Evolutionary conservation across 2,888 invertebrate genomes (phyloP).

Genomic region (Sesia apiformis): DNA sequence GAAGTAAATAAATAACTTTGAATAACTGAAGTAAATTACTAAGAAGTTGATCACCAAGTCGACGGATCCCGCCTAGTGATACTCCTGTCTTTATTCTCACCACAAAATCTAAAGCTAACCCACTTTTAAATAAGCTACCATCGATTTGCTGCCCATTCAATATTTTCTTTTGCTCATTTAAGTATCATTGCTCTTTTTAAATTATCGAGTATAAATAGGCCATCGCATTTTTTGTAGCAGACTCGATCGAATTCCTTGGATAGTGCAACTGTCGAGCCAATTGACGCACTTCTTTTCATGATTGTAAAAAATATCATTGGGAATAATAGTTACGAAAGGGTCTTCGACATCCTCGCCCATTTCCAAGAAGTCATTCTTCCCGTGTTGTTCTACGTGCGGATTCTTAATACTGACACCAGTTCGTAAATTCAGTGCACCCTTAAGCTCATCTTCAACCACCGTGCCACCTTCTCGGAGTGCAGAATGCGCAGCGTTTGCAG

Average conservation of each 20-base stretch:
- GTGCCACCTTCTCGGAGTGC: background rate
- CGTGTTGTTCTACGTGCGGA: conserved; percentile 33
- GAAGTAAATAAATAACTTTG: no score
- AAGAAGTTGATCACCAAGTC: no score
- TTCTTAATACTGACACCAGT: conserved; percentile 29
- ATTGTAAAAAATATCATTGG: conserved; percentile 46
- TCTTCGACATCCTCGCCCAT: conserved; percentile 24
- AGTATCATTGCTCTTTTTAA: background rate
- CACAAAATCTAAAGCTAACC: no score
- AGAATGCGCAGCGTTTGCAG: no score
- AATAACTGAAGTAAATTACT: no score
- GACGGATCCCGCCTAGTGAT: no score
- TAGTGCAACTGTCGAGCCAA: conserved; percentile 53
- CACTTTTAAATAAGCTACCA: no score
- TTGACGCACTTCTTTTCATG: conserved; percentile 53
- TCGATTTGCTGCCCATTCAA: no score
- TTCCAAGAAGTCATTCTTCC: conserved; percentile 45
- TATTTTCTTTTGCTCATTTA: background rate
- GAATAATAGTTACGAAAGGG: conserved; percentile 43
- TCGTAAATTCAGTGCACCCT: conserved; percentile 16
- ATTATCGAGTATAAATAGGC: background rate
- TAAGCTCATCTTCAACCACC: conserved; percentile 30
- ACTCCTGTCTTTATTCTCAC: no score
- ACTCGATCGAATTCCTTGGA: conserved; percentile 34
- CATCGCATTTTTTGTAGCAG: conserved; percentile 26